Conservation (phyloP, 2,797 vertebrate genomes). For the Rhabdomys pumilio region DNA sequence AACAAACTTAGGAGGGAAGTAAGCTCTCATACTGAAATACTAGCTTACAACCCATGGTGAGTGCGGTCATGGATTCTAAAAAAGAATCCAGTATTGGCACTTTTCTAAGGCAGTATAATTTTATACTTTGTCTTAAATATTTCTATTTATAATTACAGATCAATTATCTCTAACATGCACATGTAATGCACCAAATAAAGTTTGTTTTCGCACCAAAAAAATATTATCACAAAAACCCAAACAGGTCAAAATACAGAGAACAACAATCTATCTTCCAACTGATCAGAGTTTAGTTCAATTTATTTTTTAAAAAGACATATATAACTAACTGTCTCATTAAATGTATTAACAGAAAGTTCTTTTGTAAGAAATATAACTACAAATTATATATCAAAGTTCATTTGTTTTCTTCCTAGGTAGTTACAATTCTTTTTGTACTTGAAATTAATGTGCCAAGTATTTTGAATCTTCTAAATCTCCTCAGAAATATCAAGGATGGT, state of each 20-base stretch:
- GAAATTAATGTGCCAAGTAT: not conserved
- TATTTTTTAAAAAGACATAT: not conserved
- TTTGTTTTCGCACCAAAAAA: not conserved
- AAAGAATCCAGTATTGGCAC: not conserved
- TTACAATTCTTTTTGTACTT: not conserved
- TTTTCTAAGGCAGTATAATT: not conserved
- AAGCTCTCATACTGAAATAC: not conserved
- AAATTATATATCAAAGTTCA: not conserved
- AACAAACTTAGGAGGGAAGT: not conserved
- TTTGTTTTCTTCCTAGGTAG: not conserved
- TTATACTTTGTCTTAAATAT: not conserved
- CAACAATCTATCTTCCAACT: not conserved
- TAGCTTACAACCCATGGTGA: not conserved
- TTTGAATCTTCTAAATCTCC: not conserved
- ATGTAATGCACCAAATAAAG: not conserved
- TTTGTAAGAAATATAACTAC: not conserved
- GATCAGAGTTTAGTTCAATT: not conserved
- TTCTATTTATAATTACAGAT: not conserved
- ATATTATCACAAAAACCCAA: not conserved
- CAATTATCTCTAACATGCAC: not conserved
- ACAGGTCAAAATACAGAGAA: not conserved
- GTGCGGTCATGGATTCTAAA: not conserved
- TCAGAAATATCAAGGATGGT: not conserved
- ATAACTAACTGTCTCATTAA: not conserved
- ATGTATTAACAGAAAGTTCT: not conserved